Evolutionary conservation across 2,113 vertebrate genomes (phyloP).

Genomic region (Paradisaea rubra): DNA sequence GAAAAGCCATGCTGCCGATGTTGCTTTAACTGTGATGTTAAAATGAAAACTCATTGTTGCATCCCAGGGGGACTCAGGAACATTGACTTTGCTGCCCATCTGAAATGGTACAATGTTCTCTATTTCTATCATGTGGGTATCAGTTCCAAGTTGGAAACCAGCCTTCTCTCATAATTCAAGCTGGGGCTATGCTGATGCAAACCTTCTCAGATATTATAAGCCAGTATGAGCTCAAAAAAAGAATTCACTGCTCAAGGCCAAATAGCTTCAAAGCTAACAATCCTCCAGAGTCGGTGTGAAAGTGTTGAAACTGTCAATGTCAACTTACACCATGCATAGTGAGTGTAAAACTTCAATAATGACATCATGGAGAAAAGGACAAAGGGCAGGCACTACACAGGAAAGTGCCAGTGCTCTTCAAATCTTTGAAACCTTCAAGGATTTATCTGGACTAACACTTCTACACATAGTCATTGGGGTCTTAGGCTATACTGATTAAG

Average conservation of each 20-base stretch:
- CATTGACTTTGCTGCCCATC: slow-evolving; percentile 61
- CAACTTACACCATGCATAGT: slow-evolving; percentile 84
- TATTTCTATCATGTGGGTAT: slow-evolving; percentile 61
- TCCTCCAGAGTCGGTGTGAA: slow-evolving; percentile 85
- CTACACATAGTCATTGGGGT: slow-evolving; percentile 76
- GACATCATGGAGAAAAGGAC: slow-evolving; percentile 89
- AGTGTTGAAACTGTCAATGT: slow-evolving; percentile 93
- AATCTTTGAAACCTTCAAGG: slow-evolving; percentile 91
- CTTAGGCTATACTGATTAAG: slow-evolving; percentile 82
- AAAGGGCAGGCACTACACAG: slow-evolving; percentile 78
- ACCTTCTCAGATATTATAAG: slow-evolving; percentile 84
- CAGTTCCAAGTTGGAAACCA: slow-evolving; percentile 70
- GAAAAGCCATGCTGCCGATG: slow-evolving; percentile 7
- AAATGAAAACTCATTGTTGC: slow-evolving; percentile 64
- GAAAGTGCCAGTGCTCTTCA: slow-evolving; percentile 79
- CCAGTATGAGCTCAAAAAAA: slow-evolving; percentile 89
- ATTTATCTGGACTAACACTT: slow-evolving; percentile 88
- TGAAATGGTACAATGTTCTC: slow-evolving; percentile 63
- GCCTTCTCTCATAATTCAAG: slow-evolving; percentile 71
- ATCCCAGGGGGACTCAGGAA: slow-evolving; percentile 44
- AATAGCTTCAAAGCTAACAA: slow-evolving; percentile 96
- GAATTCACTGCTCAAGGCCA: slow-evolving; percentile 95
- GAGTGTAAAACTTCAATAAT: slow-evolving; percentile 91
- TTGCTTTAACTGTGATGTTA: slow-evolving; percentile 57
- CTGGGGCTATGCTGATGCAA: slow-evolving; percentile 69